Conservation (phyloP, 2,888 invertebrate species). For the Diaperis boleti region DNA sequence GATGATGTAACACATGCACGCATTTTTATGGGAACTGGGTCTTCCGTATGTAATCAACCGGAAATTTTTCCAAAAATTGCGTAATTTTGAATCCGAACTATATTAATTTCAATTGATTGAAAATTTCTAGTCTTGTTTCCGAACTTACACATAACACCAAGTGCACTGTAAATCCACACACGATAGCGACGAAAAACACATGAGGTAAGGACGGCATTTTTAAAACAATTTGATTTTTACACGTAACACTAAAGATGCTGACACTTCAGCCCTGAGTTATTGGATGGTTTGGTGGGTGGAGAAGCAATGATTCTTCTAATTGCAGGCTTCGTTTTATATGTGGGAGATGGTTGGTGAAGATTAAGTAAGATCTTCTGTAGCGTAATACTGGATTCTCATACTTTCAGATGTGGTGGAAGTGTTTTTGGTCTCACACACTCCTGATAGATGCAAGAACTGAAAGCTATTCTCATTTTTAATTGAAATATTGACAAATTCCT, state of each 20-base stretch:
- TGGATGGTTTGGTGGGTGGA: slow-evolving; percentile 29
- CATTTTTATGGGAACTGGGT: slow-evolving; percentile 44
- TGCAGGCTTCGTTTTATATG: slow-evolving; percentile 55
- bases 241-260: slow-evolving; percentile 22
- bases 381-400: slow-evolving; percentile 44
- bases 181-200: slow-evolving; percentile 51
- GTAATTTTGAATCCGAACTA: not conserved
- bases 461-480: slow-evolving; percentile 39
- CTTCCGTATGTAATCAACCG: slow-evolving; percentile 12
- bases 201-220: slow-evolving; percentile 43
- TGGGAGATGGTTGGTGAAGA: slow-evolving; percentile 54
- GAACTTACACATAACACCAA: slow-evolving; percentile 59
- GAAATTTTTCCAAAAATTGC: slow-evolving; percentile 12
- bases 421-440: slow-evolving; percentile 32
- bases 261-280: slow-evolving; percentile 32
- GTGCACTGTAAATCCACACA: slow-evolving; percentile 59
- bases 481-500: slow-evolving; percentile 39
- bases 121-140: not conserved
- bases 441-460: slow-evolving; percentile 40
- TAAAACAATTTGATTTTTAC: no score
- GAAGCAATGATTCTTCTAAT: slow-evolving; percentile 48
- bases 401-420: slow-evolving; percentile 42
- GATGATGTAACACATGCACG: slow-evolving; percentile 40
- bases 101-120: no score
- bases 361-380: slow-evolving; percentile 55